These are phyloP conservation scores for Leptopilina syphax DNA, from an alignment of 2,888 invertebrate species.

Conservation along the genomic window DNA sequence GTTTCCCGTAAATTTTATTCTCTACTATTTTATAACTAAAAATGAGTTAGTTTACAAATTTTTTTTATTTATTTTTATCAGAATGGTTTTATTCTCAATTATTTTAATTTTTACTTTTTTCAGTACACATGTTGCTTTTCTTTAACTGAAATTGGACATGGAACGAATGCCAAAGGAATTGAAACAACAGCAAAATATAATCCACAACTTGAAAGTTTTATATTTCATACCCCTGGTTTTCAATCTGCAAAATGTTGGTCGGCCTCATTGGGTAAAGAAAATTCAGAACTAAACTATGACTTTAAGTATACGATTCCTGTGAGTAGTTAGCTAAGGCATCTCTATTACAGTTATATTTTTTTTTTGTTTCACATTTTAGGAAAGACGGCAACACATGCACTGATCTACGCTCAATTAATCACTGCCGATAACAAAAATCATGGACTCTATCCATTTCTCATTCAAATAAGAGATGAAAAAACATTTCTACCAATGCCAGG, in stretches of 20 bases:
- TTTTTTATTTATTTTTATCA: no score
- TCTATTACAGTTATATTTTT: background rate
- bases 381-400: conserved; percentile 89
- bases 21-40: no score
- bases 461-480: conserved; percentile 87
- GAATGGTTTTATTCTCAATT: no score
- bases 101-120: conserved; percentile 4
- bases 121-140: conserved; percentile 90
- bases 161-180: conserved; percentile 95
- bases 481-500: conserved; percentile 87
- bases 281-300: background rate
- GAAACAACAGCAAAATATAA: conserved; percentile 94
- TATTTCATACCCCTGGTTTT: conserved; percentile 94
- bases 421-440: conserved; percentile 87
- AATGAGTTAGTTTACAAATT: no score
- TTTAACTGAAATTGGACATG: conserved; percentile 95
- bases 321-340: background rate
- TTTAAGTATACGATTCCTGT: no score
- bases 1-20: no score
- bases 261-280: conserved; percentile 89
- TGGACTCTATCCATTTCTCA: conserved; percentile 92
- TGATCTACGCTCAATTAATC: conserved; percentile 92
- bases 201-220: conserved; percentile 85
- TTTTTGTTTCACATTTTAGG: conserved; percentile 40
- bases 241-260: conserved; percentile 98